Percentiles rank a stretch among this genome's conserved stretches.
These are phyloP conservation scores for Geopemphigus sp. DNA, from an alignment of 1,140 invertebrate species.

Conservation along the genomic window DNA sequence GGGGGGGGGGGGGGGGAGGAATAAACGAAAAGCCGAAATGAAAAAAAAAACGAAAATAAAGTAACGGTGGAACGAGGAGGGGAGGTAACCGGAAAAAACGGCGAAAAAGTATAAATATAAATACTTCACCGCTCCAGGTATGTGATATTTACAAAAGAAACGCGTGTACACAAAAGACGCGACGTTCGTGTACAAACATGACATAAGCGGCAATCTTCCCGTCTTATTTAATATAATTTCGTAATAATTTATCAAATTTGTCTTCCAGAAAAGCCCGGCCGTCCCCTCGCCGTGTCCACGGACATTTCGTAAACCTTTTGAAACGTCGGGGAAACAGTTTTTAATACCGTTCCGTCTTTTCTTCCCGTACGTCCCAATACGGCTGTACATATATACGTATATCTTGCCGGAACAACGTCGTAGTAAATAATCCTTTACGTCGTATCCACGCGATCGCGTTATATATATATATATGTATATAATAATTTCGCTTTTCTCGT, in stretches of 20 bases:
- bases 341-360: slow-evolving; percentile 20
- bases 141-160: slow-evolving; percentile 18
- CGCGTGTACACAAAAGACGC: slow-evolving; percentile 11
- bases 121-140: slow-evolving; percentile 4
- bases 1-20: too few relatives aligned
- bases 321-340: slow-evolving; percentile 31
- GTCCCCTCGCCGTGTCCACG: not conserved
- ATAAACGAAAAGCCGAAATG: too few relatives aligned
- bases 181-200: slow-evolving; percentile 1
- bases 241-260: slow-evolving; percentile 39
- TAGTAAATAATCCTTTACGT: slow-evolving; percentile 7
- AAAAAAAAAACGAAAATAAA: not conserved
- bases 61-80: too few relatives aligned
- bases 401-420: not conserved
- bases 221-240: slow-evolving; percentile 35
- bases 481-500: too few relatives aligned
- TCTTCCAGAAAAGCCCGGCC: slow-evolving; percentile 18
- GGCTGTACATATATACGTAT: too few relatives aligned
- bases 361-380: not conserved
- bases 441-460: not conserved
- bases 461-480: too few relatives aligned
- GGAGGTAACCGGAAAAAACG: too few relatives aligned
- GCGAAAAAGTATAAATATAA: not conserved
- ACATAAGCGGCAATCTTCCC: slow-evolving; percentile 20
- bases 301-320: slow-evolving; percentile 24